Conservation (phyloP, 1,140 invertebrate genomes). For the Stenopsyche tienmushanensis region DNA sequence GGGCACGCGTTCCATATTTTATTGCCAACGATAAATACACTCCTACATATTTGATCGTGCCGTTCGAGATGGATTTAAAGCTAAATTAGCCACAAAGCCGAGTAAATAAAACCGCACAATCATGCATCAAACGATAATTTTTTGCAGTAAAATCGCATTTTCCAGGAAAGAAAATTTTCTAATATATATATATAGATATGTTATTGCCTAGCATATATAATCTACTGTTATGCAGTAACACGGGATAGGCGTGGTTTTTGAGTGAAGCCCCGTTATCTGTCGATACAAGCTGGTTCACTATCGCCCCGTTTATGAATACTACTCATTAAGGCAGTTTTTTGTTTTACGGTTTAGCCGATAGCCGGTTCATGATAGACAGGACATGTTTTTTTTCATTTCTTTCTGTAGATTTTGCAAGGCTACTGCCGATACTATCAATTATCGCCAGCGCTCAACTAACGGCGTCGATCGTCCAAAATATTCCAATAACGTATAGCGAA, state of each 20-base stretch:
- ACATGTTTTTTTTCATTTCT: conserved; percentile 2
- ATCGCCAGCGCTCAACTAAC: not conserved
- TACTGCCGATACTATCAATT: not conserved
- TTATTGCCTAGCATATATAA: no score
- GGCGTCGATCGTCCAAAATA: not conserved
- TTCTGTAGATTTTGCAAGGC: conserved; percentile 9
- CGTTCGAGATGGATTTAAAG: no score
- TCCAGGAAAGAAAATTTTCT: no score
- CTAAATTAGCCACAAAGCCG: no score
- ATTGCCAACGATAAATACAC: no score
- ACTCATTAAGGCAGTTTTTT: conserved; percentile 26
- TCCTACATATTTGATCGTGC: no score
- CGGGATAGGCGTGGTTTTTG: conserved; percentile 34
- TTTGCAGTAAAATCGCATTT: no score
- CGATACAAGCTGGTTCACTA: conserved; percentile 28
- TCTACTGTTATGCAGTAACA: conserved; percentile 31
- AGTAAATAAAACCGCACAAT: no score
- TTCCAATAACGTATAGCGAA: not conserved
- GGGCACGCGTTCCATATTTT: no score
- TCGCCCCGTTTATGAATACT: conserved; percentile 30
- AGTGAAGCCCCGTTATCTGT: conserved; percentile 26
- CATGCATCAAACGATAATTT: no score
- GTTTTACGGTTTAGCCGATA: not conserved
- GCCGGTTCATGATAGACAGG: conserved; percentile 3
- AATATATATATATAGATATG: no score